Conservation (phyloP, 1,140 invertebrate genomes). For the Panagrolaimus sp. region DNA sequence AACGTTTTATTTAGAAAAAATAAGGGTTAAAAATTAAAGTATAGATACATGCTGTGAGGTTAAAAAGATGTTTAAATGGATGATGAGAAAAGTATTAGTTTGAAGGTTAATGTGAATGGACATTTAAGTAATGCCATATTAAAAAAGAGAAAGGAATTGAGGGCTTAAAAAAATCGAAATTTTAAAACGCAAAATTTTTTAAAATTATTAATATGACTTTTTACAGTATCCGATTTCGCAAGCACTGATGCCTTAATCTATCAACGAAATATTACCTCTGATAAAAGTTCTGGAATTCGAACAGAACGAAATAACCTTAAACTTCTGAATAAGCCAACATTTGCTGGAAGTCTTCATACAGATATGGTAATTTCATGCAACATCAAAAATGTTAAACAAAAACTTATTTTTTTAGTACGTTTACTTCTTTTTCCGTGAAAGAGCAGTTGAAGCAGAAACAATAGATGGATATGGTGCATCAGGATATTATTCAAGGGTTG, state of each 20-base stretch:
- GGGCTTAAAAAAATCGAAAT: too few species aligned
- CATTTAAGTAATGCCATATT: too few species aligned
- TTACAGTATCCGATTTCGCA: slow-evolving; percentile 38
- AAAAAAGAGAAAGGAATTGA: too few species aligned
- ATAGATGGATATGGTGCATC: slow-evolving; percentile 86
- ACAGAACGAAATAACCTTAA: slow-evolving; percentile 40
- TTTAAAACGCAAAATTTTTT: too few species aligned
- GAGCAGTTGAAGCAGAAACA: slow-evolving; percentile 65
- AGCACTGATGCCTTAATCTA: slow-evolving; percentile 46
- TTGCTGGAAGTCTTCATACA: slow-evolving; percentile 66
- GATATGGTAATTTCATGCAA: slow-evolving; percentile 64
- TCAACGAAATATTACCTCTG: slow-evolving; percentile 42
- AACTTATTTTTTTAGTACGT: slow-evolving; percentile 68
- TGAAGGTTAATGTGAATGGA: too few species aligned
- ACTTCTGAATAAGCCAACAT: slow-evolving; percentile 48
- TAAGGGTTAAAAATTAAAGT: too few species aligned
- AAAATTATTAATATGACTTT: too few species aligned
- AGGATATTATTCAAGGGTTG: slow-evolving; percentile 80
- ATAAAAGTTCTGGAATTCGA: slow-evolving; percentile 38
- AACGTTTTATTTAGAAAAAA: too few species aligned
- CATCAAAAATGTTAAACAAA: neutral
- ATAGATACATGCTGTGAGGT: too few species aligned
- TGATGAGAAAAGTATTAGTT: too few species aligned
- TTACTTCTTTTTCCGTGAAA: slow-evolving; percentile 90
- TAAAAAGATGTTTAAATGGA: too few species aligned